phyloP scores from a whole-genome alignment of 2,113 vertebrate species.

The Eira barbara region DNA sequence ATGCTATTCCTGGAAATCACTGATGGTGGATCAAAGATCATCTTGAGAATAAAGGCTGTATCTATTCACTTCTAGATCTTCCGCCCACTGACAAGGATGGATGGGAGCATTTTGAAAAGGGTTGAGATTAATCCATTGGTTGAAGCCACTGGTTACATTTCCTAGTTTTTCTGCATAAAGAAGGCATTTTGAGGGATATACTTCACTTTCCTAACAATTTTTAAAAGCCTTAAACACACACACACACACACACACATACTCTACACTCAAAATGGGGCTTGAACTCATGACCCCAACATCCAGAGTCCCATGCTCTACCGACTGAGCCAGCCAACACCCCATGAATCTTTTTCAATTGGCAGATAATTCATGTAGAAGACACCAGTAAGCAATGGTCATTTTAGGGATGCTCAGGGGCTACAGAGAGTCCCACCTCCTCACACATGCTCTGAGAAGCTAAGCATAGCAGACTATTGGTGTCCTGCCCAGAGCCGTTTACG shows the following conservation, averaged over 20 bases:
- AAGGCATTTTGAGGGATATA: conserved; percentile 12
- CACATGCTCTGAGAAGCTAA: not conserved
- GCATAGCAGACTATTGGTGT: not conserved
- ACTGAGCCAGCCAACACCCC: not conserved
- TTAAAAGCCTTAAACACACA: not conserved
- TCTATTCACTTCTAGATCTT: not conserved
- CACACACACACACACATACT: too few relatives aligned
- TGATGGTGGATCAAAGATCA: not conserved
- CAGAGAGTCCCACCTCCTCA: not conserved
- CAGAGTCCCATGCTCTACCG: not conserved
- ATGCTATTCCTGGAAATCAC: not conserved
- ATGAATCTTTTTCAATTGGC: not conserved
- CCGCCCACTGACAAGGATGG: not conserved
- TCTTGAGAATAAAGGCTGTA: not conserved
- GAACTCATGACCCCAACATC: not conserved
- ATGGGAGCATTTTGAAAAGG: not conserved
- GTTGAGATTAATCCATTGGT: not conserved
- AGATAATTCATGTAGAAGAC: not conserved
- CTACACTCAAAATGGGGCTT: not conserved
- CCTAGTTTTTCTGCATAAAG: not conserved
- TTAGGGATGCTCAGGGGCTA: not conserved
- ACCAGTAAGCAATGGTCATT: not conserved
- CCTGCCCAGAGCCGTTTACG: not conserved
- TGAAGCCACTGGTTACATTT: not conserved
- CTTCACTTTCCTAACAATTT: not conserved